Evolutionary conservation across 2,888 invertebrate species (phyloP), one percentile per base, ranked within the genome.

Genomic region (Synanthedon vespiformis): DNA sequence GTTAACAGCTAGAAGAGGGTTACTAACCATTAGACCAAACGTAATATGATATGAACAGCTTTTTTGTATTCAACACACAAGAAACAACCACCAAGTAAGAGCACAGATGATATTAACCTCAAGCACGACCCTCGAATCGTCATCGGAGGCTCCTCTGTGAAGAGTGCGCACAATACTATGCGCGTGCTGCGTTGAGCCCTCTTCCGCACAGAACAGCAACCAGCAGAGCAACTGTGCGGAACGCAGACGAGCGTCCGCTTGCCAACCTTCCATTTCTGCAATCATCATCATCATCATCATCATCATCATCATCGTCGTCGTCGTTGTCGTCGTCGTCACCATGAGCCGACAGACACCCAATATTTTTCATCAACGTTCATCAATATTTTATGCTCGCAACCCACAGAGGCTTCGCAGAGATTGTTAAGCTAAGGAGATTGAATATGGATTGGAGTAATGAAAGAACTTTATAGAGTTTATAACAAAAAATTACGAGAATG

Each of bases 191-290:
- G 93, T 93, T 52, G 92, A 80, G 51, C 92, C 91, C 51, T 91
- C 90, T 71, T 96, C 95, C 1, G 92, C 91, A 68, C 94, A 92
- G 34, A 94, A 77, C 51, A 92, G 79, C 54, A 95, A 72, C 64
- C 92, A 89, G 68, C 92, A 93, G 14, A 96, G 79, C 12, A 96
- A 83, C 64, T 94, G 92, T 0, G 94, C 90, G 16, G 93, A 92
- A 53, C 95, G 91, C 2, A 94, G 83, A 50, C 93, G 80, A 0
- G 91, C 90, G 55, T 89, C 89, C 0, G 86, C 88, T 64, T 93
- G 91, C 95, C 95, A 96, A 59, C 95, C 93, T 1, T 89, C 88
- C 63, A 96, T 87, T 72, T 96, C 96, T 68, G 76, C n/a, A n/a
- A 44, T 44, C 34, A 34, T 34, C 34, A 34, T 34, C 10, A 34